Evolutionary conservation across 2,113 vertebrate genomes (phyloP), one percentile per base, ranked within the genome.

Genomic region (Aptenodytes forsteri): DNA sequence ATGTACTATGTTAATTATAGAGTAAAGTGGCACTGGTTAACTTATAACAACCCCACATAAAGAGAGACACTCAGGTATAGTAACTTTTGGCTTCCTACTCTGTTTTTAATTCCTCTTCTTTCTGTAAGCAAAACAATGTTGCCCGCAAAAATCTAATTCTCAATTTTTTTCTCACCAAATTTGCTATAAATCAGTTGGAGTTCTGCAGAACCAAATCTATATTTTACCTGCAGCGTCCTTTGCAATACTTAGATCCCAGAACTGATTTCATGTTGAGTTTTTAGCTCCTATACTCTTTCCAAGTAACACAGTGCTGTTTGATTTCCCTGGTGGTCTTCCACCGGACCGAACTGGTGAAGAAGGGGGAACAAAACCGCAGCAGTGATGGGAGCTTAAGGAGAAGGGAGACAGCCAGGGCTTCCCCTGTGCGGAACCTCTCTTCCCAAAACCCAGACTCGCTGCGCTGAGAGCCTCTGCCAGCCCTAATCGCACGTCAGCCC

Each of bases 341-440:
- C 50, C 49, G 47, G 32, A n/a, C 64, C 62, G 47, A 70, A 54
- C 9, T 70, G 18, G 7, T 59, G 44, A 38, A n/a, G 7, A 77
- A 81, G 4, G 3, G 13, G 16, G 5, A 83, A 6, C 26, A 64
- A 34, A 88, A 38, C 46, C 0, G 0, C 4, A 26, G 34, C 7
- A 46, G 52, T 26, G 21, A 9, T 44, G 30, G 38, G 18, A 86
- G 17, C 23, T 55, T 49, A 65, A 78, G 65, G 50, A 78, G 50
- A 22, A 61, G 4, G 15, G 38, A 90, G 30, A 27, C 10, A 80
- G 26, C 5, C 29, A 80, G 46, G 34, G 9, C 44, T 64, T 81
- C 16, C 15, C 44, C 23, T 55, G 36, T 64, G 36, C 27, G 20
- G 16, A 91, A 34, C 15, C 13, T 58, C 11, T 4, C 0, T 69